Conservation (phyloP, 2,797 vertebrate genomes). For the Helarctos malayanus region DNA sequence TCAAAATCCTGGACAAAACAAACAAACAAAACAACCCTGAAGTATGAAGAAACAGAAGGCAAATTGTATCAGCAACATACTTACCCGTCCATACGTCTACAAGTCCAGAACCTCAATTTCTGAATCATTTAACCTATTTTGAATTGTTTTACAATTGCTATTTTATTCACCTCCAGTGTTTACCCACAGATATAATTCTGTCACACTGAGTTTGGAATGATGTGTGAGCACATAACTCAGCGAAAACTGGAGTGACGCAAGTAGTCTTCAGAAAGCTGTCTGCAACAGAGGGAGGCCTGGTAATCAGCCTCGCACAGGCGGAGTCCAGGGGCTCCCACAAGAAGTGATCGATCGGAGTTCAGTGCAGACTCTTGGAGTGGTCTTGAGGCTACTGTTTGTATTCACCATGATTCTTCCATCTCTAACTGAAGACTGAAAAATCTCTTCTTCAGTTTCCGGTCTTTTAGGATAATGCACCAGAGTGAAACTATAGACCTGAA, state of each 20-base stretch:
- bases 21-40: not conserved
- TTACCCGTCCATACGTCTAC: not conserved
- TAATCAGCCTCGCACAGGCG: not conserved
- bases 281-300: not conserved
- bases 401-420: not conserved
- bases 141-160: constrained; percentile 28
- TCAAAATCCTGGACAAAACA: not conserved
- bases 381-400: not conserved
- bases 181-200: constrained; percentile 5
- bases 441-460: not conserved
- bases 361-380: not conserved
- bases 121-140: constrained; percentile 40
- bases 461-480: not conserved
- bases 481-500: constrained; percentile 27
- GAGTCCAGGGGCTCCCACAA: not conserved
- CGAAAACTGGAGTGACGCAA: not conserved
- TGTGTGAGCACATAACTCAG: not conserved
- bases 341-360: not conserved
- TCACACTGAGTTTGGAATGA: not conserved
- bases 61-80: not conserved
- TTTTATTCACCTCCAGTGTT: not conserved
- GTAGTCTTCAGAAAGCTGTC: not conserved
- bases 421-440: constrained; percentile 17
- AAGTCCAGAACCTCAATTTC: constrained; percentile 8
- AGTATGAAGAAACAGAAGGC: constrained; percentile 13